phyloP scores from a whole-genome alignment of 2,113 vertebrate species.

The Globicephala melas region DNA sequence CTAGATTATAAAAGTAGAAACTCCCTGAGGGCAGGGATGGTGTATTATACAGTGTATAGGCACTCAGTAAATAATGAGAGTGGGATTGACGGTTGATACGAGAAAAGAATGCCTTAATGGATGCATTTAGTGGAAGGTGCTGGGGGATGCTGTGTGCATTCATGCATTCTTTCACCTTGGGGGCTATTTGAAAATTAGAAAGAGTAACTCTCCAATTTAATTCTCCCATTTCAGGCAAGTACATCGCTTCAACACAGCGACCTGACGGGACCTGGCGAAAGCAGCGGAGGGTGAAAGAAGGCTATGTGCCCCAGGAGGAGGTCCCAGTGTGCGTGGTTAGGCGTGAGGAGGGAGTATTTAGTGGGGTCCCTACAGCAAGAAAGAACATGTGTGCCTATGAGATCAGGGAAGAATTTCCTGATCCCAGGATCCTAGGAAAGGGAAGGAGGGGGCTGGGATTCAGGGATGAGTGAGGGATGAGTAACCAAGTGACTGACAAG shows the following conservation, averaged over 20 bases:
- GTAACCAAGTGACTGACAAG: neutral
- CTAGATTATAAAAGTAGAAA: neutral
- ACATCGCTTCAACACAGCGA: constrained; percentile 94
- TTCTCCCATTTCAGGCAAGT: constrained; percentile 87
- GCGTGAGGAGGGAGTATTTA: neutral
- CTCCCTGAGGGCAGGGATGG: neutral
- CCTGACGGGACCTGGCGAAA: constrained; percentile 97
- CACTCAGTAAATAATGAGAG: neutral
- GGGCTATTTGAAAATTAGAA: neutral
- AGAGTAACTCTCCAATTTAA: constrained; percentile 8
- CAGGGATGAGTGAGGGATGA: neutral
- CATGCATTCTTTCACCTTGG: neutral
- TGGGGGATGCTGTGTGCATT: neutral
- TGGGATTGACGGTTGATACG: neutral
- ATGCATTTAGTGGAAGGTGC: neutral
- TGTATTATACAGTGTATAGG: neutral
- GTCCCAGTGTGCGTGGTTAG: constrained; percentile 91
- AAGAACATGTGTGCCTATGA: neutral
- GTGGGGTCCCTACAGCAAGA: neutral
- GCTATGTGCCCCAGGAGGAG: constrained; percentile 95
- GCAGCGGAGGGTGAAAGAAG: constrained; percentile 92
- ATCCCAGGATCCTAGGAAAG: neutral
- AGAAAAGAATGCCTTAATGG: neutral
- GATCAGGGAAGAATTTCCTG: neutral
- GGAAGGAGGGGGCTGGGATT: neutral